Percentiles rank a stretch among this genome's conserved stretches.
Evolutionary conservation across 2,888 invertebrate species (phyloP).

Genomic region (Diarsia brunnea): DNA sequence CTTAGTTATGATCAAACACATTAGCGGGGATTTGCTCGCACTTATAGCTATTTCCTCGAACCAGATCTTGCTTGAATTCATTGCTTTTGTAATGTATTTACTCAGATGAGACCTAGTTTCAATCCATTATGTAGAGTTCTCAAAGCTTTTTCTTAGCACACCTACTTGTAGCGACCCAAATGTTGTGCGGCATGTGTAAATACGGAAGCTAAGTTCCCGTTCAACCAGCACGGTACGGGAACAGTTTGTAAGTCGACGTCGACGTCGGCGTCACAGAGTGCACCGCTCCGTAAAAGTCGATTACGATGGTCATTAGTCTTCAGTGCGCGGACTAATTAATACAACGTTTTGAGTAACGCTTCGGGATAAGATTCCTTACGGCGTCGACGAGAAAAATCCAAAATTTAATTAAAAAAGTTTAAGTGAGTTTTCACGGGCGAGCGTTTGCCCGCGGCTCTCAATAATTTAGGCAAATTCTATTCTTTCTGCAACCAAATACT

Average conservation of each 20-base stretch:
- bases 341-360: slow-evolving; percentile 88
- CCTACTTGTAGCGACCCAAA: slow-evolving; percentile 42
- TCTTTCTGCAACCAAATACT: slow-evolving; percentile 80
- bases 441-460: slow-evolving; percentile 82
- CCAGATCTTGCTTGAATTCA: slow-evolving; percentile 61
- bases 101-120: slow-evolving; percentile 55
- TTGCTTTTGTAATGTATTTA: slow-evolving; percentile 60
- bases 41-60: slow-evolving; percentile 72
- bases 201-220: slow-evolving; percentile 22
- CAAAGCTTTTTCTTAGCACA: slow-evolving; percentile 63
- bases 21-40: slow-evolving; percentile 78
- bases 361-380: slow-evolving; percentile 82
- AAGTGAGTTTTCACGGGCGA: slow-evolving; percentile 89
- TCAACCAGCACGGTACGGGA: slow-evolving; percentile 6
- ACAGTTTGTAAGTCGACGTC: slow-evolving; percentile 21
- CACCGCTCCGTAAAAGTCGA: slow-evolving; percentile 81
- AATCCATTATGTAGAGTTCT: slow-evolving; percentile 61
- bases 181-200: slow-evolving; percentile 23
- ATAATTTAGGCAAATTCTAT: slow-evolving; percentile 86
- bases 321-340: slow-evolving; percentile 86
- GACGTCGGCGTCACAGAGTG: slow-evolving; percentile 59
- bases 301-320: slow-evolving; percentile 85
- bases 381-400: slow-evolving; percentile 83
- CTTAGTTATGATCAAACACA: slow-evolving; percentile 84
- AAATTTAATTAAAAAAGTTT: slow-evolving; percentile 91